phyloP scores from a whole-genome alignment of 2,888 invertebrate genomes.

The Nephrotoma appendiculata region DNA sequence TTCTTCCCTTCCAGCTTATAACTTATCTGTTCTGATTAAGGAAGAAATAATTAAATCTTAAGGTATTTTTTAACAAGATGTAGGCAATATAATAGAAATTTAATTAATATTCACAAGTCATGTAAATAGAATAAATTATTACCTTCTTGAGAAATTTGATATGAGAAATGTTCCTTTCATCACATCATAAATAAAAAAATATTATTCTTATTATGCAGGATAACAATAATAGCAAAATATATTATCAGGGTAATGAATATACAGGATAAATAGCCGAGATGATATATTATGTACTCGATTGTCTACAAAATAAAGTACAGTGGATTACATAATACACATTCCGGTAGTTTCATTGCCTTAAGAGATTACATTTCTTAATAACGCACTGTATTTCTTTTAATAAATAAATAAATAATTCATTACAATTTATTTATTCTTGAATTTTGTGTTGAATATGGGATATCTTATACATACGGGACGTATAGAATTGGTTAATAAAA shows the following conservation, averaged over 20 bases:
- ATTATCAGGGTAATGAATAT: neutral
- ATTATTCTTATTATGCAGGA: neutral
- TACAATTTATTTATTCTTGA: neutral
- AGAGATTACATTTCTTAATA: neutral
- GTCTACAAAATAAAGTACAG: neutral
- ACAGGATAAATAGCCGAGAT: neutral
- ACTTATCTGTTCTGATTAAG: neutral
- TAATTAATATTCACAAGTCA: neutral
- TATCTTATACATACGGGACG: no score
- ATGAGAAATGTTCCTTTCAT: neutral
- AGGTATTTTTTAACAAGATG: neutral
- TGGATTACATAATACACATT: neutral
- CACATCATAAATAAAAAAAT: neutral
- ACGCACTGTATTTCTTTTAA: neutral
- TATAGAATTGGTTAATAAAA: no score
- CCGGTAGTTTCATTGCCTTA: neutral
- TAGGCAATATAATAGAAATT: neutral
- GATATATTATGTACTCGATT: neutral
- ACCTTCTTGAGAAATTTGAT: neutral
- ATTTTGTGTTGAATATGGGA: neutral
- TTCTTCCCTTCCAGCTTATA: neutral
- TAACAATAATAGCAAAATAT: neutral
- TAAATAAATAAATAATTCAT: neutral
- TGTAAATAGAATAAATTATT: neutral
- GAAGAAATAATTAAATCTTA: neutral